A percentile compares a stretch with the other conserved stretches of the same genome.
phyloP scores from a whole-genome alignment of 2,888 invertebrate genomes.

The Eledona agricola region DNA sequence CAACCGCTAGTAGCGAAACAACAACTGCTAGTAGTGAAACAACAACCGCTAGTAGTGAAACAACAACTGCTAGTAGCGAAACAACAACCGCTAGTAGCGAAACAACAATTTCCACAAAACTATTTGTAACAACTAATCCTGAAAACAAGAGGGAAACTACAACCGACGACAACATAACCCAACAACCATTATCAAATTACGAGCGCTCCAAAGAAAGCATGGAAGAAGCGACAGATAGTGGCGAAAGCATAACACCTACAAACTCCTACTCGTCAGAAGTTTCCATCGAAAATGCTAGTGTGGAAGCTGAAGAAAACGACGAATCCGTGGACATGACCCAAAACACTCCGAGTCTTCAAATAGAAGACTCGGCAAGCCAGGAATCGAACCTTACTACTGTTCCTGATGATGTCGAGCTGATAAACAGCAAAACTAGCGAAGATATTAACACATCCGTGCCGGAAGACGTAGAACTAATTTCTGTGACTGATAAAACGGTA shows the following conservation, averaged over 20 bases:
- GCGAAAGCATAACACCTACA: conserved; percentile 53
- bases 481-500: conserved; percentile 40
- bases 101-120: conserved; percentile 8
- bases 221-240: conserved; percentile 51
- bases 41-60: conserved; percentile 41
- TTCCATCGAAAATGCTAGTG: conserved; percentile 56
- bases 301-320: conserved; percentile 45
- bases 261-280: conserved; percentile 44
- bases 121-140: conserved; percentile 11
- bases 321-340: conserved; percentile 54
- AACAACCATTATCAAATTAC: conserved; percentile 6
- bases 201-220: conserved; percentile 48
- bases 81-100: conserved; percentile 29
- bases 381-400: not conserved
- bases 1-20: conserved; percentile 43
- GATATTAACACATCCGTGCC: conserved; percentile 40
- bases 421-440: conserved; percentile 32
- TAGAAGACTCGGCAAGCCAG: conserved; percentile 51
- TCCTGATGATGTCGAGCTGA: conserved; percentile 2
- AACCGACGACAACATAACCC: conserved; percentile 12
- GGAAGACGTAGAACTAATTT: conserved; percentile 32
- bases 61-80: conserved; percentile 15
- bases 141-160: too few relatives aligned
- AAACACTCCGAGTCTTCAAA: conserved; percentile 60
- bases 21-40: conserved; percentile 40